Base-by-base conservation (phyloP, 2,113 vertebrate species). In the Sebastes schlegelii region DNA sequence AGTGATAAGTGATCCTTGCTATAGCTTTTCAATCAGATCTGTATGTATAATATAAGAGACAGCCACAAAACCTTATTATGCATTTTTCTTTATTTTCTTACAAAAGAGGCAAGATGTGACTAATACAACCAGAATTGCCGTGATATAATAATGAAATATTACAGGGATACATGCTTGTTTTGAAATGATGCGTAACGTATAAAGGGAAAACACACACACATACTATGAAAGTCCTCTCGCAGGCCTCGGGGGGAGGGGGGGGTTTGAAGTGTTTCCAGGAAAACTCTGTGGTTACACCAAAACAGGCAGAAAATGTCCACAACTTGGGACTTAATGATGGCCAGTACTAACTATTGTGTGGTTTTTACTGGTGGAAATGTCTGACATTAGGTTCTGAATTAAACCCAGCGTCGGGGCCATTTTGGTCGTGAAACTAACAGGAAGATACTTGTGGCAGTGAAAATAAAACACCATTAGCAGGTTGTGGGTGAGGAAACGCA, bases 131-230 rank as follows among this genome's bases (percentile, higher is more conserved):
- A 84, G 74, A 81, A 88, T 67, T 86, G 86, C 78, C 74, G 58
- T 79, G 83, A 61, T 80, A 88, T 77, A 79, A 87, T 74, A 68
- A 88, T 88, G 89, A 93, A 94, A 93, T 93, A 92, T 86, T 64
- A 89, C 74, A 93, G 78, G 88, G 90, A 88, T 92, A 93, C 77
- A 91, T 89, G 68, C 73, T 90, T 16, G 82, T 83, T 88, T 94
- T 96, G 95, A 96, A 96, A 96, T 96, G 94, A 91, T 92, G 83
- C 85, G 21, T 86, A 92, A 86, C 34, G 63, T 88, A 80, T 82
- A 89, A 93, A 63, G 80, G 77, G 54, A 86, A 79, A 84, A 83
- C 10, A 46, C 45, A 19, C 57, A 58, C 19, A 40, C n/a, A 79
- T 60, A 77, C 54, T 26, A 74, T 76, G 67, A 90, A 89, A 81